Conservation (phyloP, 2,888 invertebrate genomes). For the Saturnia japonica region DNA sequence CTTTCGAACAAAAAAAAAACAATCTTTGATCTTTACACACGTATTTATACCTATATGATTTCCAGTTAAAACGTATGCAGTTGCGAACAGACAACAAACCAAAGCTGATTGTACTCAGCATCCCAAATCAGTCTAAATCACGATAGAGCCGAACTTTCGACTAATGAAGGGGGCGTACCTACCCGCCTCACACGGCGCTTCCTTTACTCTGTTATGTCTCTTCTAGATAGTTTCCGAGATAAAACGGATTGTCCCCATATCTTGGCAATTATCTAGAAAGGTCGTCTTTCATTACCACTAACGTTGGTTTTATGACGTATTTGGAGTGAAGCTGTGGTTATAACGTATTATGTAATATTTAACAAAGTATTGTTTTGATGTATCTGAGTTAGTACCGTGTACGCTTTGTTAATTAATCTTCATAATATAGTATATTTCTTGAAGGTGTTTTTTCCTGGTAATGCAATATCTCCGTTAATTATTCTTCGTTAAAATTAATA, state of each 20-base stretch:
- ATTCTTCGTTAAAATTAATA: too few species aligned
- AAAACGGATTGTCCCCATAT: constrained; percentile 45
- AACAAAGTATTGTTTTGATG: neutral
- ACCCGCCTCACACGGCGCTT: neutral
- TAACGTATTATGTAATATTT: neutral
- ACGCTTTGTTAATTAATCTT: neutral
- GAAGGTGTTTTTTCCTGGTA: too few species aligned
- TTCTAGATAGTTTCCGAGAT: constrained; percentile 44
- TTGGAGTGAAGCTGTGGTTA: neutral
- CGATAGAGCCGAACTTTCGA: constrained; percentile 13
- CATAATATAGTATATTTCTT: too few species aligned
- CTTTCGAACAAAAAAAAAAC: neutral
- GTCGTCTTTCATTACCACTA: constrained; percentile 47
- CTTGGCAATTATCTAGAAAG: constrained; percentile 50
- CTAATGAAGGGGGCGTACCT: constrained; percentile 17
- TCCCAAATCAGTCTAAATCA: constrained; percentile 15
- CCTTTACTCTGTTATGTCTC: constrained; percentile 17
- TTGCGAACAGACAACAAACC: neutral
- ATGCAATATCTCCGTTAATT: too few species aligned
- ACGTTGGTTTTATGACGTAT: constrained; percentile 23
- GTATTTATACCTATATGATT: neutral
- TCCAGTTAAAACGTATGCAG: neutral
- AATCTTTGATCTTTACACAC: neutral
- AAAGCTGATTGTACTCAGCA: constrained; percentile 5
- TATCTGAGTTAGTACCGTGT: neutral